Evolutionary conservation across 2,888 invertebrate species (phyloP), one percentile per base, ranked within the genome.

Genomic region (Tipula helvola): DNA sequence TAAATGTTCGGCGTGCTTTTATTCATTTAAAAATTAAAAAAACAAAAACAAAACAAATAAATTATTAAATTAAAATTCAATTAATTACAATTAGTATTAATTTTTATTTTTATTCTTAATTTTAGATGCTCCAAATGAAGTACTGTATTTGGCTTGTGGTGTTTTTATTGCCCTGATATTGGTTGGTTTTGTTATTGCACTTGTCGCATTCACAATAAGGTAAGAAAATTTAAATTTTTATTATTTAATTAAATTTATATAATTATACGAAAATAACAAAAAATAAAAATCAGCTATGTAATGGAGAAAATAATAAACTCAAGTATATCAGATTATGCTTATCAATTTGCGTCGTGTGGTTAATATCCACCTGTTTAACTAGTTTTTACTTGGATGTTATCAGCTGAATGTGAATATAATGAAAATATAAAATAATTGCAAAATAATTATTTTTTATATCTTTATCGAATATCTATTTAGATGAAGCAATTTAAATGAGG

Each of bases 151-250:
- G 95, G 95, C 96, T 92, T 95, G 95, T 90, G 96, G 96, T 88
- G 96, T 96, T 89, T 93, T 96, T 90, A 96, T 96, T 91, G 96
- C 96, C 88, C 96, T 96, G 96, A 93, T 95, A 89, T 93, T 96
- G 90, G 96, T 96, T 88, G 96, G 95, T 89, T 93, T 96, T 87
- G 95, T 96, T 90, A 96, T 96, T 90, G 94, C 96, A 89, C 93
- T 96, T 89, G 93, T 96, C 91, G 96, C 96, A 88, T 94, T 96
- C 88, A 96, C 96, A 88, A 96, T 96, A 91, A 96, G 95, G 96
- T 96, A 93, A 92, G 91, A 2, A 28, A 1, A 28, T 28, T 28
- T 28, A 28, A 28, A 90, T 13, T 16, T 18, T 85, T 18, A 28
- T 28, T 18, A 71, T 28, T 28, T 28, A 71, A 28, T 28, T 52